Conservation (phyloP, 2,113 vertebrate species). For the Donacobius atricapilla region DNA sequence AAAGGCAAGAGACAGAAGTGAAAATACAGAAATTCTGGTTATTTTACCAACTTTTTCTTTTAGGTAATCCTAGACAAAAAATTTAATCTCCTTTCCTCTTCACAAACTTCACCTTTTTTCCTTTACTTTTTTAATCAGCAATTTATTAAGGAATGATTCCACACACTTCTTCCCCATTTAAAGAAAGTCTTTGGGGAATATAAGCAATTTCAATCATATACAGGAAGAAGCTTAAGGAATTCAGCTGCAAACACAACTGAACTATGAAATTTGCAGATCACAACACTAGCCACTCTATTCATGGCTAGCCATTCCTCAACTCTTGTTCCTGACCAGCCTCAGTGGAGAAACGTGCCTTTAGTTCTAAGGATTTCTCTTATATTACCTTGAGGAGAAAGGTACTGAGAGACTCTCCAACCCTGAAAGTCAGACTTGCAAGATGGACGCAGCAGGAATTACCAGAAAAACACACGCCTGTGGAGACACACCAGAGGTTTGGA, state of each 20-base stretch:
- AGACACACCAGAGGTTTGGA: neutral
- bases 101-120: neutral
- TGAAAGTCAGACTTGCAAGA: neutral
- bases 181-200: neutral
- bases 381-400: neutral
- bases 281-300: neutral
- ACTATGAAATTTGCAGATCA: neutral
- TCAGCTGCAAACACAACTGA: neutral
- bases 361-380: neutral
- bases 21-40: neutral
- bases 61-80: neutral
- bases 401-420: neutral
- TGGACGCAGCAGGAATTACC: neutral
- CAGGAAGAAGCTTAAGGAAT: neutral
- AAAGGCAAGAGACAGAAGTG: neutral
- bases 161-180: neutral
- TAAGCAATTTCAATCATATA: neutral
- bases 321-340: neutral
- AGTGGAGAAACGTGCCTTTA: neutral
- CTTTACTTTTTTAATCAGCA: neutral
- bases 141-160: conserved; percentile 19
- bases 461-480: neutral
- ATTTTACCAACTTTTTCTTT: neutral
- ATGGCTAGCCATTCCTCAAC: neutral
- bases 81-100: neutral